Conservation (phyloP, 2,888 invertebrate genomes). For the Timandra comae region DNA sequence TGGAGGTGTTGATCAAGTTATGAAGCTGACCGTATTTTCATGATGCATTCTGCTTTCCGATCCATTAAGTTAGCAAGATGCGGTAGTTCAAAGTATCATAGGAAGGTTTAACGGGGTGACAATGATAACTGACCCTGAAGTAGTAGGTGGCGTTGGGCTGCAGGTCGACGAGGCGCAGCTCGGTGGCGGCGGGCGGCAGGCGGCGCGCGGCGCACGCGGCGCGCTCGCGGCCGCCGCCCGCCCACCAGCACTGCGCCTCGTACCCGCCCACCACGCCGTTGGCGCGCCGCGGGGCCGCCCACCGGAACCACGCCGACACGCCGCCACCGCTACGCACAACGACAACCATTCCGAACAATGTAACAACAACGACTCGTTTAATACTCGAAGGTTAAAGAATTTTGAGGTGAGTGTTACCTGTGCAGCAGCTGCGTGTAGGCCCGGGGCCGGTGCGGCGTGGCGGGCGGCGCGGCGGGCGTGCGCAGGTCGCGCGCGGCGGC, state of each 20-base stretch:
- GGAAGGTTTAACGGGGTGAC: too few relatives aligned
- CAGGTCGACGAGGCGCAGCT: conserved; percentile 76
- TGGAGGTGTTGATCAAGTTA: too few relatives aligned
- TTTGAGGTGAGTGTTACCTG: conserved; percentile 26
- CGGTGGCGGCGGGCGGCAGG: conserved; percentile 68
- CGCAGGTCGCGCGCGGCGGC: conserved; percentile 78
- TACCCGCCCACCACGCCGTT: conserved; percentile 88
- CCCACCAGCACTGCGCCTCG: conserved; percentile 81
- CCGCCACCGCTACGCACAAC: too few relatives aligned
- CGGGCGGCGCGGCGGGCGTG: conserved; percentile 89
- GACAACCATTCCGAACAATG: background rate
- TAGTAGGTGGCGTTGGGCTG: conserved; percentile 80
- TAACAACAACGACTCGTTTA: too few relatives aligned
- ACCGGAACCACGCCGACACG: conserved; percentile 83
- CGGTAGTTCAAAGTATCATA: too few relatives aligned
- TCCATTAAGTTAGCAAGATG: too few relatives aligned
- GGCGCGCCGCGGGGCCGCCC: conserved; percentile 84
- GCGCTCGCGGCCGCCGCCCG: conserved; percentile 41
- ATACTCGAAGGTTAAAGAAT: too few relatives aligned
- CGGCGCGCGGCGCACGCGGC: conserved; percentile 73
- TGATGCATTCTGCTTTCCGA: too few relatives aligned
- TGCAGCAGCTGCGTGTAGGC: conserved; percentile 76
- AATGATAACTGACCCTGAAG: conserved; percentile 80
- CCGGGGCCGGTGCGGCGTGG: conserved; percentile 77
- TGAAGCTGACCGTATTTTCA: too few relatives aligned